Evolutionary conservation across 2,888 invertebrate genomes (phyloP).

Genomic region (Adelphocoris suturalis): DNA sequence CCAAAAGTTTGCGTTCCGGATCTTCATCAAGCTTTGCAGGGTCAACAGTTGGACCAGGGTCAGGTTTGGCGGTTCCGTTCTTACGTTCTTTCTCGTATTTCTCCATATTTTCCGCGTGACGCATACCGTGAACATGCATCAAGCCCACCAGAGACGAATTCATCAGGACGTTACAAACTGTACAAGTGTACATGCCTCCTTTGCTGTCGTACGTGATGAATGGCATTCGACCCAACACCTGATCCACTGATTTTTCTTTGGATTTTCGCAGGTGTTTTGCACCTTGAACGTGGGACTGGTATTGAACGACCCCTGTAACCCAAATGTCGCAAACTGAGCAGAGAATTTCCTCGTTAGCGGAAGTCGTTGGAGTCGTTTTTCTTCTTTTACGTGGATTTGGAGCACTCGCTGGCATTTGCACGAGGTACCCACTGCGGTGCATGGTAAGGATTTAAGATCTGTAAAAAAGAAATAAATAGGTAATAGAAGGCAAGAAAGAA

Average conservation of each 20-base stretch:
- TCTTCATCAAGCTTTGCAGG: neutral
- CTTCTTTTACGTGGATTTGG: neutral
- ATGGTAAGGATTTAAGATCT: neutral
- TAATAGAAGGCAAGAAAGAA: too few species aligned
- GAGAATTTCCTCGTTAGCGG: neutral
- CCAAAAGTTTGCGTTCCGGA: neutral
- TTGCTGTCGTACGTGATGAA: neutral
- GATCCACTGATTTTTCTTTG: neutral
- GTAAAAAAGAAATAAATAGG: neutral
- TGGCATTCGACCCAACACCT: neutral
- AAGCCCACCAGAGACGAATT: constrained; percentile 11
- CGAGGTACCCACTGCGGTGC: neutral
- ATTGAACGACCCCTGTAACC: neutral
- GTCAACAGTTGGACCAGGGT: neutral
- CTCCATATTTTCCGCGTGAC: neutral
- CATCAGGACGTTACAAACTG: neutral
- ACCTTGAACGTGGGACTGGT: neutral
- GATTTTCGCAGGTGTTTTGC: neutral
- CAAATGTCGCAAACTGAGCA: constrained; percentile 15
- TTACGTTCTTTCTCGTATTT: neutral
- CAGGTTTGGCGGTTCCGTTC: too few species aligned
- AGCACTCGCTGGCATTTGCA: neutral
- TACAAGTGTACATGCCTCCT: neutral
- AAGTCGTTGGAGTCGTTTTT: neutral
- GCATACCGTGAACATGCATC: neutral